Base-by-base conservation (phyloP, 2,888 invertebrate species). In the Eremobia ochroleuca region DNA sequence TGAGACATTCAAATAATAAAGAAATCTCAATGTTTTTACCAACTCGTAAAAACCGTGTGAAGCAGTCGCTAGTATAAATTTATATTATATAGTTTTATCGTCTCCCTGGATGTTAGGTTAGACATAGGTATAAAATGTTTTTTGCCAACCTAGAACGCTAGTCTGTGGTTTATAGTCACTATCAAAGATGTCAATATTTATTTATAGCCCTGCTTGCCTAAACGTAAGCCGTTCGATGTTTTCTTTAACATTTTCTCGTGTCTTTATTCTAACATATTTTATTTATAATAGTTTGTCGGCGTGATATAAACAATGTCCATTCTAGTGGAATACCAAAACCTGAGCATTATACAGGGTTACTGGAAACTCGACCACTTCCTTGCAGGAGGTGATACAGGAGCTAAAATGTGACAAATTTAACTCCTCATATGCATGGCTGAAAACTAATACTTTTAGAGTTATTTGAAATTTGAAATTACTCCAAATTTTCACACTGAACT, bases 131-230 rank as follows among this genome's bases (percentile, higher is more conserved):
- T 64, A 76, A 58, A 76, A 76, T 58, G 55, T 83, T 18, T 64
- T 55, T 58, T 31, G 55, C 25, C 40, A 28, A 43, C 15, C 34
- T 77, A 49, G 3, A 34, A 49, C 55, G 46, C 62, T 58, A 82
- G 40, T 18, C 55, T 78, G 83, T 49, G 40, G 55, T 73, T 75
- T 74, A 73, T 55, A 37, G 79, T 31, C 58, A 58, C 69, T 77
- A 83, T 62, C 59, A 67, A 55, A 79, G 59, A 67, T 61, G 66
- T 62, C 67, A 77, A 83, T 79, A 67, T 83, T 77, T 83, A 67
- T 79, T 83, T 58, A 79, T 67, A 62, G 18, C n/a, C 21, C 31
- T 2, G 18, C 31, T 40, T 11, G 28, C 31, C 66, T 77, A 46
- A 78, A 78, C 65, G 55, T 83, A 83, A 83, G 64, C 58, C 40